Evolutionary conservation across 2,888 invertebrate species (phyloP).

Genomic region (Drosophila longiperda): DNA sequence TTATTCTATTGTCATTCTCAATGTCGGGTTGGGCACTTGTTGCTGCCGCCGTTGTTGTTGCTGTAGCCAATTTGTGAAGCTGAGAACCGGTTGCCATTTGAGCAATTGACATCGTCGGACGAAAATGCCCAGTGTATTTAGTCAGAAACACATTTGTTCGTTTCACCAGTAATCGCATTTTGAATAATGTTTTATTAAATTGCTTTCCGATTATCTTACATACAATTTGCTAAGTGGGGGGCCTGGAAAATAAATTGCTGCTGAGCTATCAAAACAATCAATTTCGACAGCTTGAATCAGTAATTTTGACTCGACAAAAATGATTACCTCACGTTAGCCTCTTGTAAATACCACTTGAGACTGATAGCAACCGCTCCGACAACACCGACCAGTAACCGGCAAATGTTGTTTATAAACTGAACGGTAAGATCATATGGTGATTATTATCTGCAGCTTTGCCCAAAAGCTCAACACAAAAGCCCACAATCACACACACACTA

Average conservation of each 20-base stretch:
- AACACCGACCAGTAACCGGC: slow-evolving; percentile 46
- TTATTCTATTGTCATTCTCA: slow-evolving; percentile 25
- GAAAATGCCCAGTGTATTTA: slow-evolving; percentile 37
- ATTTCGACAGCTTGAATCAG: slow-evolving; percentile 53
- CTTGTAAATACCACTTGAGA: slow-evolving; percentile 15
- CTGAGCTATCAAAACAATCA: slow-evolving; percentile 43
- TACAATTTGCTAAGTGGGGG: slow-evolving; percentile 29
- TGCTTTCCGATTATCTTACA: slow-evolving; percentile 55
- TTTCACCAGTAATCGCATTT: slow-evolving; percentile 63
- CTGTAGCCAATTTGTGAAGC: slow-evolving; percentile 55
- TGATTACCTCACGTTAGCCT: slow-evolving; percentile 39
- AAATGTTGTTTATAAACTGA: slow-evolving; percentile 69
- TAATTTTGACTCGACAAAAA: slow-evolving; percentile 21
- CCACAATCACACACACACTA: neutral
- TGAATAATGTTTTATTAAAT: slow-evolving; percentile 16
- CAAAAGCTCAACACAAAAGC: slow-evolving; percentile 42
- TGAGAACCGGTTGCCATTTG: slow-evolving; percentile 69
- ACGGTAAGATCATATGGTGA: slow-evolving; percentile 58
- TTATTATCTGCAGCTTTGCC: slow-evolving; percentile 40
- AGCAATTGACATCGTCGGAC: slow-evolving; percentile 17
- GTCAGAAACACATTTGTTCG: slow-evolving; percentile 45
- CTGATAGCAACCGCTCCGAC: neutral
- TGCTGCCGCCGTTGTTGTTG: slow-evolving; percentile 25
- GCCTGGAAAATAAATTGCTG: slow-evolving; percentile 34
- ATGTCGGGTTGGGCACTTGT: slow-evolving; percentile 42